Base-by-base conservation (phyloP, 2,113 vertebrate species). In the Campylomormyrus numenius region DNA sequence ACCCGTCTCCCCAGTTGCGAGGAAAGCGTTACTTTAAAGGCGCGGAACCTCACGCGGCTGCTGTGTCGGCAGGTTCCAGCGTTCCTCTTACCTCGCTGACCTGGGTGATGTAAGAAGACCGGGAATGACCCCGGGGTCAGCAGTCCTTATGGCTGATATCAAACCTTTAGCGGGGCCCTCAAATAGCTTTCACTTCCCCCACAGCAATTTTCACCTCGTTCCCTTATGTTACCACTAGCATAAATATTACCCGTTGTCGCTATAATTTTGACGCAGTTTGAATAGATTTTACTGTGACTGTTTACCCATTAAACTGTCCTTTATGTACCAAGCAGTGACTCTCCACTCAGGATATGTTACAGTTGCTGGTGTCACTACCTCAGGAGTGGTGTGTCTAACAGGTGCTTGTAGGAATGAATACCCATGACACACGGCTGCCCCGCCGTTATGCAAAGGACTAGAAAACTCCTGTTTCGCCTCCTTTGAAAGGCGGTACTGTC, bases 61-160 rank as follows among this genome's bases (percentile, higher is more conserved):
- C 17, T 24, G 5, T 9, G 4, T 85, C 0, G 0, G 39, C 45
- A 11, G 17, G 0, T 17, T 13, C 2, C 31, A 0, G 0, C n/a
- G 0, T 17, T 39, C 70, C 35, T 77, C 58, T 27, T 27, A 66
- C n/a, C 27, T 19, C 27, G 15, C 70, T 77, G 31, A 15, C 35
- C 66, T 15, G n/a, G 66, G 66, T 31, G 66, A 70, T 10, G 66
- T 31, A 70, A 13, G 62, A n/a, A 66, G 66, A 31, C 66, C 27
- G 10, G 27, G n/a, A 74, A 31, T 74, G 66, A 74, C 66, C 27
- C 3, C 31, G 5, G 11, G 27, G 31, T 39, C 11, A 77, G 70
- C 4, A 5, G 13, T 5, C 31, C 15, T 17, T 39, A 39, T 17
- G 31, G 70, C 70, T 35, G 11, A 17, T 39, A 6, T 70, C 62